Evolutionary conservation across 1,140 invertebrate species (phyloP), one percentile per base, ranked within the genome.

Genomic region (Polypedilum vanderplanki): DNA sequence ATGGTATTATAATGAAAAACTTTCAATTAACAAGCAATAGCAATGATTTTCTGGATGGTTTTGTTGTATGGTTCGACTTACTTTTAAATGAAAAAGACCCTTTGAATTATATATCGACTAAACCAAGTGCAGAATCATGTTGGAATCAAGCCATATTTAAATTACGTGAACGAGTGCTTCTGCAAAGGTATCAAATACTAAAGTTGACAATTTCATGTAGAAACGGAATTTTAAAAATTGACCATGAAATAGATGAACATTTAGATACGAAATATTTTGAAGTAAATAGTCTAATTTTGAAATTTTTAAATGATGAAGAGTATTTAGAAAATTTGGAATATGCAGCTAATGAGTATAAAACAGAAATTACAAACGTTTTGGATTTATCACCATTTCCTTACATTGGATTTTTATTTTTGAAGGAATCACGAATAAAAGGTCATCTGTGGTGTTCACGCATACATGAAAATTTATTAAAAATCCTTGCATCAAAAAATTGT

Each of bases 131-230:
- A 5, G 83, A 83, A 9, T 79, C 83, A 75, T 91, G 91, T 78
- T 93, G 92, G 92, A 90, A 93, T 80, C 88, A 91, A 80, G 90
- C 90, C 22, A 82, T 93, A 22, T 92, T 90, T 79, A 86, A 85
- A 79, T 80, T 85, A 74, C 79, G 79, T 46, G 76, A 83, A 81
- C 83, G 83, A 40, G 79, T 78, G 22, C 75, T 80, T 40, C 76
- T 85, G 9, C 77, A 79, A 73, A 77, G 80, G 75, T 77, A 80
- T 78, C 80, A 85, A 77, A 79, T 81, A 41, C 76, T 83, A 18
- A 79, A 81, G 76, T 77, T 84, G 73, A 80, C 84, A 76, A 80
- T 88, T 41, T 80, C 83, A 46, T 80, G 86, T 73, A 79, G 81
- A 73, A 80, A 82, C 40, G 83, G 82, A 4, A 76, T 76, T 46